A percentile compares a stretch with the other conserved stretches of the same genome.
Conservation (phyloP, 2,113 vertebrate genomes). For the Actenoides lindsayi region DNA sequence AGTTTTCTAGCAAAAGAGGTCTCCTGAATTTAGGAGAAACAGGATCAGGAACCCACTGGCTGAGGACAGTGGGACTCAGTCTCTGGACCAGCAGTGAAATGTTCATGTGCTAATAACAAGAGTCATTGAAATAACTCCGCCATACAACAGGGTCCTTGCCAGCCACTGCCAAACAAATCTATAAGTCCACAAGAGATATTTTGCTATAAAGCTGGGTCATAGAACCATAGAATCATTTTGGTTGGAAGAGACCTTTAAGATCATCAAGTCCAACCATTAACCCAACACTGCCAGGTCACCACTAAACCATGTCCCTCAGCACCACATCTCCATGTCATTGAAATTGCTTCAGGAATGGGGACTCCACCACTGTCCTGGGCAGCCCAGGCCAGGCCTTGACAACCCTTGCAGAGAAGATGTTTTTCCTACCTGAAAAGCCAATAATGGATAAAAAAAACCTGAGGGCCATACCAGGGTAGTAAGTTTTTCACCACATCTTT, state of each 20-base stretch:
- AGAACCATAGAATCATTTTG: no score
- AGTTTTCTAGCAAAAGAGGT: not conserved
- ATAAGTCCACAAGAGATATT: not conserved
- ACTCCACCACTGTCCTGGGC: no score
- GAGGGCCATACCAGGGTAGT: not conserved
- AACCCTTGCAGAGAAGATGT: no score
- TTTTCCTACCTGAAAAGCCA: no score
- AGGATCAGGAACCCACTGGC: not conserved
- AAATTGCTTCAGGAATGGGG: no score
- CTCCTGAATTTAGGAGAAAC: not conserved
- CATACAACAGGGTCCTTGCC: not conserved
- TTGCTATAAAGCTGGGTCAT: not conserved
- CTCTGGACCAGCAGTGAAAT: not conserved
- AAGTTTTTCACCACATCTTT: not conserved
- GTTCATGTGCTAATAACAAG: not conserved
- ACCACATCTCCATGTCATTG: no score
- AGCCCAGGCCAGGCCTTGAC: no score
- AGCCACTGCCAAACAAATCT: not conserved
- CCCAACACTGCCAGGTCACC: no score
- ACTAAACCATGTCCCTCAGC: no score
- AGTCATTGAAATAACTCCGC: not conserved
- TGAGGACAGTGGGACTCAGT: not conserved
- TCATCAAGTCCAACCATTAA: not conserved
- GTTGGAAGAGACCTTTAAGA: no score
- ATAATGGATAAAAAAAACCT: not conserved